A percentile compares a stretch with the other conserved stretches of the same genome.
Evolutionary conservation across 2,888 invertebrate genomes (phyloP).

Genomic region (Cephus nigrinus): DNA sequence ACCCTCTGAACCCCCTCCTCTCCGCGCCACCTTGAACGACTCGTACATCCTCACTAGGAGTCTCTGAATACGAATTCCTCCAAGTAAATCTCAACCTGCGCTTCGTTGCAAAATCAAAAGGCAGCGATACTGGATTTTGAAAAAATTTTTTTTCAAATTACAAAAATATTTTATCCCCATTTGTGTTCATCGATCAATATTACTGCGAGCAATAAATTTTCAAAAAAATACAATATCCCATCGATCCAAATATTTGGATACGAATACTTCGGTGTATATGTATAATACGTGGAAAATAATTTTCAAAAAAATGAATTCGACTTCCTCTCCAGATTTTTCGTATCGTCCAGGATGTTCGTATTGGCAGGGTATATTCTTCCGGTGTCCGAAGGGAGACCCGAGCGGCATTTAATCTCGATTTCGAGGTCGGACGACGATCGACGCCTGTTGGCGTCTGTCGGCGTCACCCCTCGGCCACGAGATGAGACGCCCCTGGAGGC

Average conservation of each 20-base stretch:
- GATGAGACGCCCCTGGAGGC: conserved; percentile 35
- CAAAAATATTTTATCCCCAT: no score
- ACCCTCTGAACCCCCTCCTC: not conserved
- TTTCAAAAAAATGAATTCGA: not conserved
- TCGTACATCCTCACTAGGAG: not conserved
- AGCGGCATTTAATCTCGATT: conserved; percentile 63
- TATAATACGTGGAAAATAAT: not conserved
- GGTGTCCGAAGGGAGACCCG: not conserved
- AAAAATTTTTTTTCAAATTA: not conserved
- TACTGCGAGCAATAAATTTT: no score
- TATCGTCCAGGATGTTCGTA: not conserved
- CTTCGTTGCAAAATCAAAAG: not conserved
- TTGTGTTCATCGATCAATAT: no score
- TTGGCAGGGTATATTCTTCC: not conserved
- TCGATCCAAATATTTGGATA: not conserved
- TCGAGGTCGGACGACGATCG: conserved; percentile 29
- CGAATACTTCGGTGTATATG: not conserved
- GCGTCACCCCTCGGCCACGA: conserved; percentile 11
- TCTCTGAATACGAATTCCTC: not conserved
- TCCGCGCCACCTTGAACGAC: not conserved
- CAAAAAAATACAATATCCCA: no score
- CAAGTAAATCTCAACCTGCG: not conserved
- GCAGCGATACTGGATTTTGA: not conserved
- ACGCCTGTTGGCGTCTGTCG: conserved; percentile 7
- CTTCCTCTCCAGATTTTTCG: not conserved